Percentiles rank a stretch among this genome's conserved stretches.
Evolutionary conservation across 92 coral and sea anemone species (phyloP).

Genomic region (Bergia sp.): DNA sequence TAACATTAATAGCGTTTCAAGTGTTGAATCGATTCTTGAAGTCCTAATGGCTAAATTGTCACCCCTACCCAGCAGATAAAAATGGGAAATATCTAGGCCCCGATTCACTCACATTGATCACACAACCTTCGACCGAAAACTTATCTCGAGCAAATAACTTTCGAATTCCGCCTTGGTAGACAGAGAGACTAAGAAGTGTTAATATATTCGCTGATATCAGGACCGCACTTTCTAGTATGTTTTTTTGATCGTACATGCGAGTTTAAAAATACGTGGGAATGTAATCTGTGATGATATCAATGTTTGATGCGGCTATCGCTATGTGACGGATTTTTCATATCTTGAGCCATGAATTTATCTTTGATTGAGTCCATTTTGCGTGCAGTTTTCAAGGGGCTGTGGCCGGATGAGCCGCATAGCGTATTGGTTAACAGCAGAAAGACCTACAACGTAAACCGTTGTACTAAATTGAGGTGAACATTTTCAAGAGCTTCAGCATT

Average conservation of each 20-base stretch:
- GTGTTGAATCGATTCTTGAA: slow-evolving; percentile 20
- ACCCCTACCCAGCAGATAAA: neutral
- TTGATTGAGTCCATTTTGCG: slow-evolving; percentile 35
- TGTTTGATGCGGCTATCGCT: neutral
- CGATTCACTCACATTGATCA: neutral
- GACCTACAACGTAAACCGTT: slow-evolving; percentile 13
- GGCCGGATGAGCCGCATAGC: neutral
- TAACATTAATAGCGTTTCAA: slow-evolving; percentile 14
- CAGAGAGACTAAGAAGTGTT: neutral
- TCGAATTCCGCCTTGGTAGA: neutral
- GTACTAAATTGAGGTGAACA: slow-evolving; percentile 20
- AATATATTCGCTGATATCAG: slow-evolving; percentile 6
- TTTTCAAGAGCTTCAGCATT: slow-evolving; percentile 7
- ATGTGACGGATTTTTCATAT: neutral
- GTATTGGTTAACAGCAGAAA: slow-evolving; percentile 29
- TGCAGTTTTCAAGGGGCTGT: slow-evolving; percentile 30
- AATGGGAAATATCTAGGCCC: neutral
- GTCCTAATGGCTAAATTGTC: neutral
- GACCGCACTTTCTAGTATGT: neutral
- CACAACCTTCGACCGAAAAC: neutral
- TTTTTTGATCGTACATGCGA: neutral
- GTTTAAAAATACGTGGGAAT: slow-evolving; percentile 13
- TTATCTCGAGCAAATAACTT: neutral
- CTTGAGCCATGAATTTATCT: neutral
- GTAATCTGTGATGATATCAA: slow-evolving; percentile 36